phyloP scores from a whole-genome alignment of 2,888 invertebrate genomes.

The Amphiduros pacificus region DNA sequence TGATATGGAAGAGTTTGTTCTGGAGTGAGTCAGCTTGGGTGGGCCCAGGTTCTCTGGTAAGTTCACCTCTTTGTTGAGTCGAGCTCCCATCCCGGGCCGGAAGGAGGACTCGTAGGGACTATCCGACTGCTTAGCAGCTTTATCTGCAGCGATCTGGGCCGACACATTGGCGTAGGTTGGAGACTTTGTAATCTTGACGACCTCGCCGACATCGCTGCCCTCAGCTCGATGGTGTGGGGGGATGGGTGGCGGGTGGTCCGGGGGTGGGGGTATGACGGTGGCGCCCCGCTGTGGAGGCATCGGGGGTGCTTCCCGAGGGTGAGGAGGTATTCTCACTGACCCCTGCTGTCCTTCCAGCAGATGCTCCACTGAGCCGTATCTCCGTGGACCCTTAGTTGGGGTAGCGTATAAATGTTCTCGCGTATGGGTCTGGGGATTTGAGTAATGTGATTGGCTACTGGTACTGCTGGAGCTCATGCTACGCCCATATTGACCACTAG shows the following conservation, averaged over 20 bases:
- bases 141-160: constrained; percentile 27
- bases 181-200: constrained; percentile 35
- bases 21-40: constrained; percentile 4
- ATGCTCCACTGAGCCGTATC: constrained; percentile 3
- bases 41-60: background rate
- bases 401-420: constrained; percentile 18
- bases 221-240: constrained; percentile 29
- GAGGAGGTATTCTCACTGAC: constrained; percentile 29
- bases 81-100: constrained; percentile 81
- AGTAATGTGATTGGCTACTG: background rate
- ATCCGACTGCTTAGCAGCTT: constrained; percentile 26
- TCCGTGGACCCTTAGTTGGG: constrained; percentile 1
- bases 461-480: background rate
- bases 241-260: constrained; percentile 34
- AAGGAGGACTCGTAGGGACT: constrained; percentile 71
- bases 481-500: background rate
- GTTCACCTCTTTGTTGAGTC: constrained; percentile 81
- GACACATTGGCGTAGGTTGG: constrained; percentile 53
- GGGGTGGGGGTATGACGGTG: constrained; percentile 34
- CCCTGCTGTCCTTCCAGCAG: background rate
- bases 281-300: constrained; percentile 24
- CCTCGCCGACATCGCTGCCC: constrained; percentile 36
- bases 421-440: background rate
- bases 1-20: constrained; percentile 4
- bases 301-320: constrained; percentile 35